Percentiles rank a stretch among this genome's conserved stretches.
phyloP scores from a whole-genome alignment of 1,140 invertebrate species.

The Drosophila chauvacae region DNA sequence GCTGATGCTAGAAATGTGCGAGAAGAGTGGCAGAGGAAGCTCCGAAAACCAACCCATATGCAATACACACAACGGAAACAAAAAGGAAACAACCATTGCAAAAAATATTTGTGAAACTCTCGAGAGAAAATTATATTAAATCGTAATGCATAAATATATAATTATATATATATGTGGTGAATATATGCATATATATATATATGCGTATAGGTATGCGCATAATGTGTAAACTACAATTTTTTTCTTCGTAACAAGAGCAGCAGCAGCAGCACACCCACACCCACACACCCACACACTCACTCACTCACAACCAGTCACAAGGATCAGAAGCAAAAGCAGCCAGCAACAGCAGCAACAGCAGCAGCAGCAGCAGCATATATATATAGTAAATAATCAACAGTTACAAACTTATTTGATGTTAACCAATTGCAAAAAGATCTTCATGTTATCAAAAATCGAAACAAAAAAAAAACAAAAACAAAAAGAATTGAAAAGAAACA shows the following conservation, averaged over 20 bases:
- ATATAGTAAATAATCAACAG: slow-evolving; percentile 53
- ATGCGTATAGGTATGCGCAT: slow-evolving; percentile 10
- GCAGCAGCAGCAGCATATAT: slow-evolving; percentile 24
- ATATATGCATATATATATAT: slow-evolving; percentile 20
- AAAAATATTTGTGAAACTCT: slow-evolving; percentile 19
- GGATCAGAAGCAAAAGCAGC: slow-evolving; percentile 27
- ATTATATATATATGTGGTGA: slow-evolving; percentile 28
- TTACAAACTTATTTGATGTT: slow-evolving; percentile 62
- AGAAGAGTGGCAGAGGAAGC: slow-evolving; percentile 8
- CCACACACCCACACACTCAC: slow-evolving; percentile 4
- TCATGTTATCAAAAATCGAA: slow-evolving; percentile 59
- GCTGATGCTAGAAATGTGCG: slow-evolving; percentile 5
- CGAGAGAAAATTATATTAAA: slow-evolving; percentile 30
- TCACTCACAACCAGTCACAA: slow-evolving; percentile 32
- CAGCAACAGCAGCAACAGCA: slow-evolving; percentile 11
- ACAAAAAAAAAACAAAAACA: background rate
- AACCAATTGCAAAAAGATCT: slow-evolving; percentile 51
- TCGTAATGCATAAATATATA: slow-evolving; percentile 32
- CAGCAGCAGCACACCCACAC: slow-evolving; percentile 3
- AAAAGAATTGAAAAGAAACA: slow-evolving; percentile 2
- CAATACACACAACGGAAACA: slow-evolving; percentile 11
- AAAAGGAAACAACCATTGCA: background rate
- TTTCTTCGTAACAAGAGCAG: slow-evolving; percentile 22
- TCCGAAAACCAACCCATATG: slow-evolving; percentile 8
- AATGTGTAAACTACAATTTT: slow-evolving; percentile 12